Percentiles rank a stretch among this genome's conserved stretches.
Evolutionary conservation across 2,113 vertebrate genomes (phyloP).

Genomic region (Varanus salvator): DNA sequence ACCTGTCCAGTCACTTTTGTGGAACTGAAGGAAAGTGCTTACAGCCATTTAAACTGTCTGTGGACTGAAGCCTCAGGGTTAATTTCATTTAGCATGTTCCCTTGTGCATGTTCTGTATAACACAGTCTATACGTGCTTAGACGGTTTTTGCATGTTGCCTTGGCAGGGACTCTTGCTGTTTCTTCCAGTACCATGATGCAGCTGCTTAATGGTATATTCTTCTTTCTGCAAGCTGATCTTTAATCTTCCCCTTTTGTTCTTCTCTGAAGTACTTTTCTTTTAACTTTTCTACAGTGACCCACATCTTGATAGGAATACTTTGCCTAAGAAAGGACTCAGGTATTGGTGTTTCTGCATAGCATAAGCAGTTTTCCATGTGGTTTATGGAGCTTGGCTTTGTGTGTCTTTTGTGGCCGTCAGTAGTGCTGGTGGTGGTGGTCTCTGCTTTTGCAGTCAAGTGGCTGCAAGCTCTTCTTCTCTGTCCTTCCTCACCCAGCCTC

Average conservation of each 20-base stretch:
- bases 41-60: neutral
- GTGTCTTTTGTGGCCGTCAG: constrained; percentile 67
- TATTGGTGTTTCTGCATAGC: constrained; percentile 81
- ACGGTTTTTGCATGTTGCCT: constrained; percentile 67
- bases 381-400: constrained; percentile 75
- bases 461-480: constrained; percentile 41
- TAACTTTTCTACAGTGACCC: constrained; percentile 90
- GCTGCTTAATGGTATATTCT: constrained; percentile 35
- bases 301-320: constrained; percentile 98
- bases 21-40: constrained; percentile 12
- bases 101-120: constrained; percentile 42
- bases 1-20: constrained; percentile 23
- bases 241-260: constrained; percentile 58
- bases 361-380: constrained; percentile 72
- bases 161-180: constrained; percentile 51
- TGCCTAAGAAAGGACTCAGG: constrained; percentile 99
- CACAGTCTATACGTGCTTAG: constrained; percentile 35
- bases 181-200: constrained; percentile 53
- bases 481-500: neutral
- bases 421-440: constrained; percentile 54
- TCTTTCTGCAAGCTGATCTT: constrained; percentile 49
- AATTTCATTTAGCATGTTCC: constrained; percentile 54
- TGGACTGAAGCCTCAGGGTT: neutral
- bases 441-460: constrained; percentile 69
- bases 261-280: constrained; percentile 89